phyloP scores from a whole-genome alignment of 2,113 vertebrate species.

The Bufo bufo region DNA sequence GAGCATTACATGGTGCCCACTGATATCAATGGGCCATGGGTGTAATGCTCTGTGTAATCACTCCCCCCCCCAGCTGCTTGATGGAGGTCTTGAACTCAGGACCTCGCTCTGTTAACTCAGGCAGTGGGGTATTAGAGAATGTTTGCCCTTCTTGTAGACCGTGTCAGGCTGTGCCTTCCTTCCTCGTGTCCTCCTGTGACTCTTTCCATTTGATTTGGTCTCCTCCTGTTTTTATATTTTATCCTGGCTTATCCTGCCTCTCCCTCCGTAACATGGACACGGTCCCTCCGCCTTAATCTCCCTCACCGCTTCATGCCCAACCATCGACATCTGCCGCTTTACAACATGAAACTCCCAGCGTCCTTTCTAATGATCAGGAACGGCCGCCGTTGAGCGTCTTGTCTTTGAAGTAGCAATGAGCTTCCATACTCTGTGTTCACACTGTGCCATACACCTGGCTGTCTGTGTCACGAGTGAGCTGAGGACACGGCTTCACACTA shows the following conservation, averaged over 20 bases:
- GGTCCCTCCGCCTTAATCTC: not conserved
- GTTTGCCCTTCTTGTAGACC: no score
- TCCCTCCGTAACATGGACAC: not conserved
- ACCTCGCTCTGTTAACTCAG: no score
- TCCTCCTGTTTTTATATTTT: not conserved
- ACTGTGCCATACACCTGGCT: constrained; percentile 22
- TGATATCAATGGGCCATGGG: no score
- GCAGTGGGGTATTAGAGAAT: no score
- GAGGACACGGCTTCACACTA: not conserved
- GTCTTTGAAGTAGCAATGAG: constrained; percentile 27
- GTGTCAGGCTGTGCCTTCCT: no score
- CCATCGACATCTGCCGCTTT: constrained; percentile 18
- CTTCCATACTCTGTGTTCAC: constrained; percentile 2
- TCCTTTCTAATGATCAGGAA: not conserved
- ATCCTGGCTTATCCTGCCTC: not conserved
- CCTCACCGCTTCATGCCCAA: not conserved
- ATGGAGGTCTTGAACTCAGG: no score
- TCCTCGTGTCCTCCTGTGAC: no score
- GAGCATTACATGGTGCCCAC: no score
- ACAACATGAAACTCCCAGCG: not conserved
- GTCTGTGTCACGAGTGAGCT: not conserved
- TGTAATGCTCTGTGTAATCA: no score
- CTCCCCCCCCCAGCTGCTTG: no score
- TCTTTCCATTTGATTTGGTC: no score
- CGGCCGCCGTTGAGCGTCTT: not conserved